Evolutionary conservation across 2,797 vertebrate species (phyloP).

Genomic region (Hipposideros larvatus): DNA sequence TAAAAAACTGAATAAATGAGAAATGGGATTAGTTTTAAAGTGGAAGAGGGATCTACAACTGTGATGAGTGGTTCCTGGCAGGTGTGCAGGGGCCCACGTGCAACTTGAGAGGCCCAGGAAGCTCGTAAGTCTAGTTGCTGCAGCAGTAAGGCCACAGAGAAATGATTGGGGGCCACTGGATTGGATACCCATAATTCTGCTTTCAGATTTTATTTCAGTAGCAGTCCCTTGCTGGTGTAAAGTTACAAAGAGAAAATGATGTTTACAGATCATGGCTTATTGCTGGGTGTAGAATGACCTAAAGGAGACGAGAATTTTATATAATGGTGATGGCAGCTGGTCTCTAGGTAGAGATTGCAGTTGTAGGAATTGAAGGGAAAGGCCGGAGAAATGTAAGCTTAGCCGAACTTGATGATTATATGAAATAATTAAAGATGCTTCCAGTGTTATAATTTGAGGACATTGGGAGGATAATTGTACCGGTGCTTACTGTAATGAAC

Average conservation of each 20-base stretch:
- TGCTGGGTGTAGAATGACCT: not conserved
- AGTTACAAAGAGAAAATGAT: conserved; percentile 13
- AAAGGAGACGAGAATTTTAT: conserved; percentile 8
- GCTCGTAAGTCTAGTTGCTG: not conserved
- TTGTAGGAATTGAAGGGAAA: conserved; percentile 19
- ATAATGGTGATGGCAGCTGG: not conserved
- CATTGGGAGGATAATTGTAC: conserved; percentile 41
- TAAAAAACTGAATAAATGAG: not conserved
- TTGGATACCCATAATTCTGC: not conserved
- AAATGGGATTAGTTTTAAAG: conserved; percentile 55
- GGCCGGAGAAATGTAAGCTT: conserved; percentile 23
- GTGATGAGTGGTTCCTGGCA: not conserved
- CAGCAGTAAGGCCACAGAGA: not conserved
- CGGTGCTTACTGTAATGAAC: conserved; percentile 2
- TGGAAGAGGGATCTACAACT: not conserved
- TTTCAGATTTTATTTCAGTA: conserved; percentile 41
- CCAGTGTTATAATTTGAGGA: conserved; percentile 11
- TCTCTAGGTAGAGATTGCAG: not conserved
- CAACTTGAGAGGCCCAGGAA: not conserved
- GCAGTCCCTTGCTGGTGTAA: not conserved
- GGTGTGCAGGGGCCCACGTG: not conserved
- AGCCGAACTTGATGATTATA: conserved; percentile 52
- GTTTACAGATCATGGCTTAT: conserved; percentile 31
- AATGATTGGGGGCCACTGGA: not conserved
- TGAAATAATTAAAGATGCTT: conserved; percentile 44